Percentiles rank a stretch among this genome's conserved stretches.
These are phyloP conservation scores for Salpingus planirostris DNA, from an alignment of 2,888 invertebrate species.

Conservation along the genomic window DNA sequence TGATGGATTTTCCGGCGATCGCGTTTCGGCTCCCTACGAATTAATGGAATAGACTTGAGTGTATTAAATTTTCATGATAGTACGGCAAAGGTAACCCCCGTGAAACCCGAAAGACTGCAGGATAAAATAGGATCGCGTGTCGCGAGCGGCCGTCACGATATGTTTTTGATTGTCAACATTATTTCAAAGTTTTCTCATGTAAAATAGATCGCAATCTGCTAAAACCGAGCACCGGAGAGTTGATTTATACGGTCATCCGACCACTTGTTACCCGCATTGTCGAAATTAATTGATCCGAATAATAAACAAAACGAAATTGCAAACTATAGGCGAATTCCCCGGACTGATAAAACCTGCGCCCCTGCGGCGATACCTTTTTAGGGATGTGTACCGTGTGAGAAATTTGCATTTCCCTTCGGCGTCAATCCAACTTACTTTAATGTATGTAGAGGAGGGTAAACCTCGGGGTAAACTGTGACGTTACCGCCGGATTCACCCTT, in stretches of 20 bases:
- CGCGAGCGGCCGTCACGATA: constrained; percentile 8
- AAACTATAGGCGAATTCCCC: too few species aligned
- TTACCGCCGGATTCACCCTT: background rate
- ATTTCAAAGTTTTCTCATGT: too few species aligned
- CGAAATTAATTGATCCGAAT: too few species aligned
- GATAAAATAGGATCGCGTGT: constrained; percentile 11
- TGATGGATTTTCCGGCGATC: too few species aligned
- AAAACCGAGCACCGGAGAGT: too few species aligned
- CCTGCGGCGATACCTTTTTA: too few species aligned
- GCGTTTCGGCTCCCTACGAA: background rate
- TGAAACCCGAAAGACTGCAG: constrained; percentile 9
- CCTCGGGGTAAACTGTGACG: constrained; percentile 2
- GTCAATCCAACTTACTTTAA: constrained; percentile 24
- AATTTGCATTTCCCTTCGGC: constrained; percentile 22
- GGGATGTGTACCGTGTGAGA: constrained; percentile 15
- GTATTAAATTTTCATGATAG: constrained; percentile 13
- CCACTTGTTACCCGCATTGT: too few species aligned
- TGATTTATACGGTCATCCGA: too few species aligned
- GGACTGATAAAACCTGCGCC: too few species aligned
- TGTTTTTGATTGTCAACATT: constrained; percentile 14
- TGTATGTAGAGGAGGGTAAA: constrained; percentile 16
- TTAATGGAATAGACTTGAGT: constrained; percentile 1
- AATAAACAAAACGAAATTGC: too few species aligned
- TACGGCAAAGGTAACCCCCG: background rate
- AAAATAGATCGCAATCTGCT: too few species aligned